phyloP scores from a whole-genome alignment of 2,888 invertebrate genomes.

The Empis stercorea region DNA sequence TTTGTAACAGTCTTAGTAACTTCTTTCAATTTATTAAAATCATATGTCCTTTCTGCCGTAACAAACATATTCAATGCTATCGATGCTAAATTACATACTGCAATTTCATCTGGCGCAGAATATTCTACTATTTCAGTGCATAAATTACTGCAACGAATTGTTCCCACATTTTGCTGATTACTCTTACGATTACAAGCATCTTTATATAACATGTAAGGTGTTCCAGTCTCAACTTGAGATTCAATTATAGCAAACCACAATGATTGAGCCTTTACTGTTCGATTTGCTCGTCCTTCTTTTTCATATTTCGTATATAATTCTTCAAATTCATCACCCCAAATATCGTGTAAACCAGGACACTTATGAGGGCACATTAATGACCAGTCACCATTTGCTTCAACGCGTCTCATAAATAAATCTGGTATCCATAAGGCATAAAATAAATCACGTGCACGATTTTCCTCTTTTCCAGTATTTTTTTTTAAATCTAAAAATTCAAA shows the following conservation, averaged over 20 bases:
- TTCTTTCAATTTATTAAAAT: constrained; percentile 75
- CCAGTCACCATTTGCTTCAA: constrained; percentile 75
- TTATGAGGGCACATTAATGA: constrained; percentile 94
- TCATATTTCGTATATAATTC: constrained; percentile 78
- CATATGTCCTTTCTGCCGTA: constrained; percentile 58
- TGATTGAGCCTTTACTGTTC: constrained; percentile 65
- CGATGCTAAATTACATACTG: constrained; percentile 96
- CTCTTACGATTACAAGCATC: constrained; percentile 95
- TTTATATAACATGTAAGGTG: constrained; percentile 94
- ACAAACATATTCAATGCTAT: constrained; percentile 95
- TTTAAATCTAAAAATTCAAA: constrained; percentile 89
- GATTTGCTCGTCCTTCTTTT: constrained; percentile 54
- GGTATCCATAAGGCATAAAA: constrained; percentile 98
- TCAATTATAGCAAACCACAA: constrained; percentile 91
- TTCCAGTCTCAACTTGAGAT: constrained; percentile 94
- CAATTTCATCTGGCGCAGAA: constrained; percentile 82
- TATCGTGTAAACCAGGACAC: constrained; percentile 78
- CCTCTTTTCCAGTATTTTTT: constrained; percentile 94
- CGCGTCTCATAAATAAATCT: constrained; percentile 94
- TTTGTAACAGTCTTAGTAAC: constrained; percentile 78
- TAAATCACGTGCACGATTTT: constrained; percentile 83
- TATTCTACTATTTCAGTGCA: constrained; percentile 98
- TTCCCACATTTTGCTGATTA: constrained; percentile 96
- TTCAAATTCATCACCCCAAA: constrained; percentile 94
- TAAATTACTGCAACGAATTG: constrained; percentile 94